phyloP scores from a whole-genome alignment of 2,113 vertebrate genomes.

The Lepisosteus osseus region DNA sequence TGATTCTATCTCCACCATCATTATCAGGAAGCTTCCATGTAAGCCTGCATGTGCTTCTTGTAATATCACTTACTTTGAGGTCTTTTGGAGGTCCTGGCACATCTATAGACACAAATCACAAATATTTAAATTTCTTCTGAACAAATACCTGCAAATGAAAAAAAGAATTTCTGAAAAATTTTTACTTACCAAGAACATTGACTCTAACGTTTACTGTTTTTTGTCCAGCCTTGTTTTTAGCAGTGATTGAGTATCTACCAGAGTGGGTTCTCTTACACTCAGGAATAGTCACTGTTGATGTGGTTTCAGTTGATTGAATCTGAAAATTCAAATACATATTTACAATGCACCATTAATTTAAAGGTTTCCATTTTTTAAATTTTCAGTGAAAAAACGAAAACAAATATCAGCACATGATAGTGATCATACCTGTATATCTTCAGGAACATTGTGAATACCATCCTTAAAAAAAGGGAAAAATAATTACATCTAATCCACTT shows the following conservation, averaged over 20 bases:
- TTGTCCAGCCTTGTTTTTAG: conserved; percentile 89
- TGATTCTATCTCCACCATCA: conserved; percentile 91
- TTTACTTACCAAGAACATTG: conserved; percentile 81
- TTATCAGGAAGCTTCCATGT: conserved; percentile 90
- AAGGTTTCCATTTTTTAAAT: background rate
- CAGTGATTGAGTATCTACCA: conserved; percentile 89
- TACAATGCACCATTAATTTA: background rate
- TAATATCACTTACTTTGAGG: conserved; percentile 90
- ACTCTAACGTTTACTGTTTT: conserved; percentile 85
- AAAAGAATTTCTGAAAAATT: background rate
- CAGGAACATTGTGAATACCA: conserved; percentile 81
- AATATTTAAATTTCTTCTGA: background rate
- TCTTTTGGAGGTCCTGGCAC: conserved; percentile 87
- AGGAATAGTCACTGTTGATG: conserved; percentile 76
- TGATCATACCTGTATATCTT: conserved; percentile 81
- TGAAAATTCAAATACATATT: conserved; percentile 35
- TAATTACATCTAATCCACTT: background rate
- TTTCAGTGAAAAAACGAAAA: background rate
- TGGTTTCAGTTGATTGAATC: conserved; percentile 80
- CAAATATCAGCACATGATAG: background rate
- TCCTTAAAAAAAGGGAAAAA: conserved; percentile 47
- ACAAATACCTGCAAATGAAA: background rate
- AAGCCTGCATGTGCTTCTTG: conserved; percentile 87
- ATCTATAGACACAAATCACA: conserved; percentile 59
- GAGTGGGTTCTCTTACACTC: conserved; percentile 80